Base-by-base conservation (phyloP, 1,140 invertebrate genomes). In the Phymorhynchus buccinoides region DNA sequence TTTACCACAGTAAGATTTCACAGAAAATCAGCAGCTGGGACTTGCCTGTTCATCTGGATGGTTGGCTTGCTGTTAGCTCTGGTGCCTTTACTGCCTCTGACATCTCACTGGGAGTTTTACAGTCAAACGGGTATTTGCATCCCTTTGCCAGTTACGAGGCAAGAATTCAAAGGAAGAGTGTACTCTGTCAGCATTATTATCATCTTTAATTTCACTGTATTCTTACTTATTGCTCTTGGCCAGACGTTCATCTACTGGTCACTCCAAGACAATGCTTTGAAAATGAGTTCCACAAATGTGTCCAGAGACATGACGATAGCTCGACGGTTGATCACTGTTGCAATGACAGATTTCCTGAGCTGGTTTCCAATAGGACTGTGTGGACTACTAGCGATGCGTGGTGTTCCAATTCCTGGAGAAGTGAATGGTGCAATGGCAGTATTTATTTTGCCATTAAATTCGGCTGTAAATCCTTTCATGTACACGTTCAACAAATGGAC, bases 51-150 rank as follows among this genome's bases (percentile, higher is more conserved):
- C 6, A 42, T 39, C 1, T 85, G 84, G 84, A 1, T 42, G 41
- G 9, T 80, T 3, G 52, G 84, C 27, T 35, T 39, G 3, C 9
- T 52, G 1, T 12, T 85, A 9, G 44, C 84, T 37, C 1, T 71
- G n/a, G 18, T 80, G 18, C 84, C 56, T 12, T 62, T 62, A 22
- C 56, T 62, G 22, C 56, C 56, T 27, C 18, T 62, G 12, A 62
- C 56, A 62, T 62, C 56, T 27, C 56, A 62, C 56, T 62, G 56
- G 56, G 56, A 62, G 56, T 62, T 62, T 62, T 62, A 62, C n/a
- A 62, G 56, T 27, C 56, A 62, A 22, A 62, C 56, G n/a, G 56
- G 56, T 4, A 62, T 85, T 27, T 85, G 84, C 30, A n/a, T 80
- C 9, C 75, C 48, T 1, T 39, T 85, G 44, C 84, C 84, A 1